Percentiles rank a stretch among this genome's conserved stretches.
Evolutionary conservation across 2,113 vertebrate genomes (phyloP).

Genomic region (Hippocampus guttulatus): DNA sequence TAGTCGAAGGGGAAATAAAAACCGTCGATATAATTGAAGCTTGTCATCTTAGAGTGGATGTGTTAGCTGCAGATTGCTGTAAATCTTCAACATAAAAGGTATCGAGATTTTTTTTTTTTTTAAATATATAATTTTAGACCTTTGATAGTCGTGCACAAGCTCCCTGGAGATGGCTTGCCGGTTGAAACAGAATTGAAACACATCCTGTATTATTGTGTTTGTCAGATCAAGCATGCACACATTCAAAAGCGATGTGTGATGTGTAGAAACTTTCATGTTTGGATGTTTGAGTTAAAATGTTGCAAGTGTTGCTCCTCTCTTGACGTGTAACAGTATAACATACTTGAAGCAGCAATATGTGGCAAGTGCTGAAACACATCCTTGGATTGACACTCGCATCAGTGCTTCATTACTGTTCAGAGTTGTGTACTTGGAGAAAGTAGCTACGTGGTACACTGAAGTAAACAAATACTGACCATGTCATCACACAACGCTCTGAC

Average conservation of each 20-base stretch:
- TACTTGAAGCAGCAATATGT: neutral
- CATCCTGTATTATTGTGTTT: neutral
- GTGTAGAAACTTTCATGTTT: constrained; percentile 1
- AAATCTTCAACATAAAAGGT: neutral
- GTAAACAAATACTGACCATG: no score
- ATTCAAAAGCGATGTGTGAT: neutral
- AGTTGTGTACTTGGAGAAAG: no score
- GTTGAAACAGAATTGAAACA: neutral
- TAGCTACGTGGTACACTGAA: no score
- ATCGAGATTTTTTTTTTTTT: neutral
- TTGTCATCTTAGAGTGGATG: neutral
- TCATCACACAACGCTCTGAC: no score
- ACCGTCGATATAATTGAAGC: neutral
- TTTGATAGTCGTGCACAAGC: neutral
- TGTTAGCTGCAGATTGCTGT: neutral
- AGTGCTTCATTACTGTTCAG: no score
- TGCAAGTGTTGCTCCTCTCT: neutral
- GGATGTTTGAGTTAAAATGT: neutral
- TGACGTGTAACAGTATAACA: neutral
- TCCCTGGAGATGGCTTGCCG: neutral
- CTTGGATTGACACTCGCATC: neutral
- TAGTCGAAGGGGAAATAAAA: neutral
- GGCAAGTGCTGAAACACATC: neutral
- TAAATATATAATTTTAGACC: neutral
- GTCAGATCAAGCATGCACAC: neutral